These are phyloP conservation scores for Coluber constrictor DNA, from an alignment of 2,797 vertebrate genomes.

Conservation along the genomic window DNA sequence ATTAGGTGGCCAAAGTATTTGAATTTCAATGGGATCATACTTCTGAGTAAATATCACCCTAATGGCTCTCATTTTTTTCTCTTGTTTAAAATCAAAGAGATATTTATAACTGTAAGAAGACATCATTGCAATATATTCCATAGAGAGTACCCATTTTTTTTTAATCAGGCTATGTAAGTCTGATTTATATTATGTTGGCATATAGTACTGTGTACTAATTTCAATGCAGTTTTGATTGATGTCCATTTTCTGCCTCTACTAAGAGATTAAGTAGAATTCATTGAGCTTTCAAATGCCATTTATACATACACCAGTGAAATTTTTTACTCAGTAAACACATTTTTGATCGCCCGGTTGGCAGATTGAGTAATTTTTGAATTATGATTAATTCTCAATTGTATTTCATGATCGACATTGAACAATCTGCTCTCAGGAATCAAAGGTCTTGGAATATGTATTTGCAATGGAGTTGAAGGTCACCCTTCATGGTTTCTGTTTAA, in stretches of 20 bases:
- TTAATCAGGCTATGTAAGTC: neutral
- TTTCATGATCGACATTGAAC: neutral
- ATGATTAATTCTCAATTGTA: neutral
- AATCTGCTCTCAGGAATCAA: neutral
- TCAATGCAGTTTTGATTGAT: neutral
- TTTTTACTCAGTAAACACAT: neutral
- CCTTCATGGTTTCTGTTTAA: neutral
- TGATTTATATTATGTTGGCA: neutral
- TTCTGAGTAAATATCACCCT: neutral
- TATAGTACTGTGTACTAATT: neutral
- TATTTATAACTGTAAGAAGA: neutral
- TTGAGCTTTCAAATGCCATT: neutral
- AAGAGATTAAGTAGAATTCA: neutral
- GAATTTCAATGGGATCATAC: neutral
- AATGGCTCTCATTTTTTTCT: neutral
- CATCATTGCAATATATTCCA: neutral
- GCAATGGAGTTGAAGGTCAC: neutral
- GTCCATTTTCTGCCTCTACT: neutral
- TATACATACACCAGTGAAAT: neutral
- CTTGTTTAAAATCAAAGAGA: neutral
- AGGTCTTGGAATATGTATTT: neutral
- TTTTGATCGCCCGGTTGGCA: neutral
- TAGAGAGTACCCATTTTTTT: neutral
- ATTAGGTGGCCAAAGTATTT: too few species aligned
- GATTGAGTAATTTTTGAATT: neutral